Evolutionary conservation across 2,888 invertebrate species (phyloP).

Genomic region (Hartigia nigra): DNA sequence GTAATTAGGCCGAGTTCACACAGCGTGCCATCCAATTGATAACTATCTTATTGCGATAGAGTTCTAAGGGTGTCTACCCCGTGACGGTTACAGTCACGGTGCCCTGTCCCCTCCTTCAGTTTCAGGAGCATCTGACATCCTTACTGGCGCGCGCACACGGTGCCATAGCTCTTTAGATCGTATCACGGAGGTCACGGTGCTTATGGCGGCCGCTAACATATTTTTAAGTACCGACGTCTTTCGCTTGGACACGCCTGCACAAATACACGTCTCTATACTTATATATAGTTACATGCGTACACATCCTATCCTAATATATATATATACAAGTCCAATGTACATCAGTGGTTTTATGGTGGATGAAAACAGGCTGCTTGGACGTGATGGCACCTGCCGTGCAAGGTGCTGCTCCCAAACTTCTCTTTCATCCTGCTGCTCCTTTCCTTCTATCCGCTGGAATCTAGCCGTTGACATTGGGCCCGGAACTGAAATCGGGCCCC

Average conservation of each 20-base stretch:
- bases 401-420: slow-evolving; percentile 55
- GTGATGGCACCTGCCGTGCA: slow-evolving; percentile 62
- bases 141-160: slow-evolving; percentile 31
- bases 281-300: slow-evolving; percentile 17
- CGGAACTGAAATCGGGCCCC: background rate
- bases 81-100: slow-evolving; percentile 60
- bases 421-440: slow-evolving; percentile 27
- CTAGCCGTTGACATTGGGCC: background rate
- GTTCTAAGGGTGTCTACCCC: slow-evolving; percentile 18
- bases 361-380: slow-evolving; percentile 39
- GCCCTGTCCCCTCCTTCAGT: slow-evolving; percentile 5
- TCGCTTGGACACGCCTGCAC: slow-evolving; percentile 10
- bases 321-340: slow-evolving; percentile 18
- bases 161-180: slow-evolving; percentile 52
- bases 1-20: background rate
- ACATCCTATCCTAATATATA: slow-evolving; percentile 29
- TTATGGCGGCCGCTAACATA: slow-evolving; percentile 62
- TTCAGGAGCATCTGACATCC: slow-evolving; percentile 54
- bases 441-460: background rate
- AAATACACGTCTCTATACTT: slow-evolving; percentile 8
- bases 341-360: slow-evolving; percentile 43
- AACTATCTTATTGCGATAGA: background rate
- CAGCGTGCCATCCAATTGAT: background rate
- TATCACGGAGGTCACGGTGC: slow-evolving; percentile 65
- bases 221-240: slow-evolving; percentile 57